Evolutionary conservation across 2,113 vertebrate species (phyloP).

Genomic region (Spea bombifrons): DNA sequence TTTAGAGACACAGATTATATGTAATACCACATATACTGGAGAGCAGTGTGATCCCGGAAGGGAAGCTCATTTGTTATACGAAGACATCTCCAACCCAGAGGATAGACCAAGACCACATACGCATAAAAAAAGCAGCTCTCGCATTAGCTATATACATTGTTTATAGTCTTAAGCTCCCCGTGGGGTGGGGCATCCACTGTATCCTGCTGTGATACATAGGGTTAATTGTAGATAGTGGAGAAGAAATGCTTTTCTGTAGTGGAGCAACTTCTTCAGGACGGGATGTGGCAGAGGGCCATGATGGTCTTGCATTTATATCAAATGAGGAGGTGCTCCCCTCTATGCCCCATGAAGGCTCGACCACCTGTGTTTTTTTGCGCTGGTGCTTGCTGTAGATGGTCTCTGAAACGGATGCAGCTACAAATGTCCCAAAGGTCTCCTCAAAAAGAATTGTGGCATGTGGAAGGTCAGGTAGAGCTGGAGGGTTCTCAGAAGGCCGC

Average conservation of each 20-base stretch:
- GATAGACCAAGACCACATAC: no score
- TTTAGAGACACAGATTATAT: no score
- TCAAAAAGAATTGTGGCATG: background rate
- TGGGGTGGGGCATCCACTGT: background rate
- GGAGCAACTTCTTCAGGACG: background rate
- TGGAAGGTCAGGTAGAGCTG: background rate
- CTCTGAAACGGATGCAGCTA: no score
- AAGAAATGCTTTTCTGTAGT: background rate
- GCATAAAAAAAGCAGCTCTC: background rate
- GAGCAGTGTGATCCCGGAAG: no score
- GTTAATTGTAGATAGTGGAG: constrained; percentile 12
- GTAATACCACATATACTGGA: no score
- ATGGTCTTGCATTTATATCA: background rate
- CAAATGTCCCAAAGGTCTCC: background rate
- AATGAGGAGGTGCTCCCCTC: background rate
- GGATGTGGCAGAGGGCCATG: background rate
- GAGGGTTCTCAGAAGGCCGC: background rate
- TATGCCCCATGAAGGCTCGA: background rate
- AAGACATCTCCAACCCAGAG: no score
- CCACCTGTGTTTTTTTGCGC: background rate
- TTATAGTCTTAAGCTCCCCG: background rate
- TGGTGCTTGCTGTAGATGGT: constrained; percentile 18
- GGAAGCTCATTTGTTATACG: no score
- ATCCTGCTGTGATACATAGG: constrained; percentile 32
- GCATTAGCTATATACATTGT: background rate